Evolutionary conservation across 2,113 vertebrate species (phyloP), one percentile per base, ranked within the genome.

Genomic region (Hystrix cristata): DNA sequence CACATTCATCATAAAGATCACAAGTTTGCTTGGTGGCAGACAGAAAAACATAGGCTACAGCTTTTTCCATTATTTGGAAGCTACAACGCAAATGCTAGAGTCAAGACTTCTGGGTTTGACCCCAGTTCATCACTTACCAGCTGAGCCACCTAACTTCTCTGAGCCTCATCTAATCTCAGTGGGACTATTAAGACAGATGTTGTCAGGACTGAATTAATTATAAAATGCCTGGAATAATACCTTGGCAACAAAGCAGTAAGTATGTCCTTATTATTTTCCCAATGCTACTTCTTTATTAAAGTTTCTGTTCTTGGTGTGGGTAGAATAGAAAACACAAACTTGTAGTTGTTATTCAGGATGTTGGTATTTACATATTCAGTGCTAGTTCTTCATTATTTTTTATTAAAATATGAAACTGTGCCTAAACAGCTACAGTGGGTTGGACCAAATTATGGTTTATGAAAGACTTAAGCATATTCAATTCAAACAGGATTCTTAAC

Each of bases 401-500:
- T n/a, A 87, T 80, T 93, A 83, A 91, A 96, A 83, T 72, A n/a
- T n/a, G 21, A 83, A 92, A 88, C 25, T 12, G 6, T 64, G 46
- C 88, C 57, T 82, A 57, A 53, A 88, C 9, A 48, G 53, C n/a
- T 67, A 38, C 10, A 78, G 38, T 72, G 62, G 62, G 76, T 64
- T 76, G 85, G 60, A 51, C 0, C 43, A 27, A 92, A 76, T 94
- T 71, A 55, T 21, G 29, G 59, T 60, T 62, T 74, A 85, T 25
- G 48, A 92, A 88, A 8, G 76, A 65, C 29, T 60, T 87, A 79
- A 67, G 38, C 46, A 76, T 65, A 59, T 53, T 67, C 62, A 74
- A 29, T 0, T 55, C 43, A 78, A 94, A 79, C 2, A 86, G 38
- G 65, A 76, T 57, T 86, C 72, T 93, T 89, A 84, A 64, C 9